Evolutionary conservation across 2,797 vertebrate genomes (phyloP).

Genomic region (Gallinago stenura): DNA sequence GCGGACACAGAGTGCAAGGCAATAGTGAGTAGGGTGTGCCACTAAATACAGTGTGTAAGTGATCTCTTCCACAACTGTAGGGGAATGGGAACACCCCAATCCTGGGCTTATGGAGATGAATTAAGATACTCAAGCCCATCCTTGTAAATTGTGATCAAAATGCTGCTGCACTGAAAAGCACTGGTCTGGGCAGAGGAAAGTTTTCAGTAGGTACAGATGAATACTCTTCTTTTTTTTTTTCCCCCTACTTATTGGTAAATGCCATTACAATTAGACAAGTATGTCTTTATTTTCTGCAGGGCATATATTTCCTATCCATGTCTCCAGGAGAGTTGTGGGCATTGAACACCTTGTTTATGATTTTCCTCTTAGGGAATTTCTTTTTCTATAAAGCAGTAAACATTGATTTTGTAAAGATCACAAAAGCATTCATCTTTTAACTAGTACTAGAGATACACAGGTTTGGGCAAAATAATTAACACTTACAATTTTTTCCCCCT

Average conservation of each 20-base stretch:
- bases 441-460: neutral
- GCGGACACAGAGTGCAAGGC: rapidly evolving
- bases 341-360: neutral
- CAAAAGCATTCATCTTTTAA: neutral
- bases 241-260: neutral
- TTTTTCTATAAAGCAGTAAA: neutral
- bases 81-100: neutral
- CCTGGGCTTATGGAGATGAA: neutral
- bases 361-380: neutral
- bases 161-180: neutral
- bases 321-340: neutral
- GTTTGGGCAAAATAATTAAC: neutral
- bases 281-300: neutral
- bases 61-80: neutral
- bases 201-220: neutral
- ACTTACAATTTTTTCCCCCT: rapidly evolving
- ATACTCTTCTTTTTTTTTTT: neutral
- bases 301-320: neutral
- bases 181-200: neutral
- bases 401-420: neutral
- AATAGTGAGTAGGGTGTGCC: neutral
- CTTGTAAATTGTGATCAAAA: neutral
- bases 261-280: neutral
- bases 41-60: neutral
- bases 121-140: neutral